phyloP scores from a whole-genome alignment of 2,888 invertebrate species.

The Ormyrus labotus region DNA sequence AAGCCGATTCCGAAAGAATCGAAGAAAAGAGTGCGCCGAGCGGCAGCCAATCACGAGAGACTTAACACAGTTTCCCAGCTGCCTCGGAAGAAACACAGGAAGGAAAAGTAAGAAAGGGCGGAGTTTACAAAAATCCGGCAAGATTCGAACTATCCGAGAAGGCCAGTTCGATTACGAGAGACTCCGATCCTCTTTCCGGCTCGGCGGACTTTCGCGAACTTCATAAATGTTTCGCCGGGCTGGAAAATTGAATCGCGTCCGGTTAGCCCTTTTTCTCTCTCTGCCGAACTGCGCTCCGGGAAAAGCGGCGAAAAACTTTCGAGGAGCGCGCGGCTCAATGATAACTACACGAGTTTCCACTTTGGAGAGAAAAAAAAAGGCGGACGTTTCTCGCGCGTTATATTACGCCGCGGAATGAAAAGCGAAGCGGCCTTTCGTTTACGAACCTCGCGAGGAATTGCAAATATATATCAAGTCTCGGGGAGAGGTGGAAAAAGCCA shows the following conservation, averaged over 20 bases:
- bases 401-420: background rate
- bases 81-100: background rate
- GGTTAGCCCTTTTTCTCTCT: background rate
- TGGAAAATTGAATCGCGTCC: conserved; percentile 48
- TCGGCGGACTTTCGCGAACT: conserved; percentile 23
- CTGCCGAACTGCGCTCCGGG: background rate
- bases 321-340: background rate
- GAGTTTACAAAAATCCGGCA: background rate
- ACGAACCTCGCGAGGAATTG: conserved; percentile 23
- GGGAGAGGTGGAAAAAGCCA: conserved; percentile 15
- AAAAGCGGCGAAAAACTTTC: conserved; percentile 2
- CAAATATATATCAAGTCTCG: conserved; percentile 33
- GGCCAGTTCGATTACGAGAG: conserved; percentile 11
- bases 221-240: conserved; percentile 36
- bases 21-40: too few relatives aligned
- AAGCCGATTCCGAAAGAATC: too few relatives aligned
- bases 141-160: conserved; percentile 18
- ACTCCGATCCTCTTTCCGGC: background rate
- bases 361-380: conserved; percentile 11
- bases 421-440: conserved; percentile 3
- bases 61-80: background rate
- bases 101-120: background rate
- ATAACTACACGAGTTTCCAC: conserved; percentile 50
- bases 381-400: too few relatives aligned
- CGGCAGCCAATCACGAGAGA: conserved; percentile 6